phyloP scores from a whole-genome alignment of 2,888 invertebrate species.

The Patella depressa region DNA sequence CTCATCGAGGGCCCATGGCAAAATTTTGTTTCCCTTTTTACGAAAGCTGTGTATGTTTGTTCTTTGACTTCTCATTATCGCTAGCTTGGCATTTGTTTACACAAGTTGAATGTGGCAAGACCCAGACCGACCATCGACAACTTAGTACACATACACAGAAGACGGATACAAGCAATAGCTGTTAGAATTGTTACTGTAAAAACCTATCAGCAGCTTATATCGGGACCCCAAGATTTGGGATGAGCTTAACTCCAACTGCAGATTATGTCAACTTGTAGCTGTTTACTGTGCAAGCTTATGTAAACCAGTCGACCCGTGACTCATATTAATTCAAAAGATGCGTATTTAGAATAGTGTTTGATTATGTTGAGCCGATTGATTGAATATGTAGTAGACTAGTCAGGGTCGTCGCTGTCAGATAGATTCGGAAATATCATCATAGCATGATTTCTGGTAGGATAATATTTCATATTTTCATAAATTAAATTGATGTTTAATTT shows the following conservation, averaged over 20 bases:
- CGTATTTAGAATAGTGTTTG: no score
- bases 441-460: no score
- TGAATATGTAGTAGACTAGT: no score
- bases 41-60: slow-evolving; percentile 34
- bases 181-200: no score
- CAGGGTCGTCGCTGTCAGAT: no score
- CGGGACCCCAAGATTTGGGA: not conserved
- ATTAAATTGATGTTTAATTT: no score
- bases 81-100: slow-evolving; percentile 35
- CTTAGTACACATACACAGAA: not conserved
- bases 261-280: not conserved
- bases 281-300: not conserved
- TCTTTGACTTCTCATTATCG: slow-evolving; percentile 37
- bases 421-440: no score
- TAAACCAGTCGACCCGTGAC: no score
- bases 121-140: slow-evolving; percentile 19
- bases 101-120: slow-evolving; percentile 21
- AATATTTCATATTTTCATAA: no score
- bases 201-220: no score
- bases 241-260: not conserved
- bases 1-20: slow-evolving; percentile 28
- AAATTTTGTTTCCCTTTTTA: slow-evolving; percentile 37
- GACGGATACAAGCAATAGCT: not conserved
- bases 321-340: no score
- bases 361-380: no score